Base-by-base conservation (phyloP, 2,113 vertebrate genomes). In the Ceratotherium simum region DNA sequence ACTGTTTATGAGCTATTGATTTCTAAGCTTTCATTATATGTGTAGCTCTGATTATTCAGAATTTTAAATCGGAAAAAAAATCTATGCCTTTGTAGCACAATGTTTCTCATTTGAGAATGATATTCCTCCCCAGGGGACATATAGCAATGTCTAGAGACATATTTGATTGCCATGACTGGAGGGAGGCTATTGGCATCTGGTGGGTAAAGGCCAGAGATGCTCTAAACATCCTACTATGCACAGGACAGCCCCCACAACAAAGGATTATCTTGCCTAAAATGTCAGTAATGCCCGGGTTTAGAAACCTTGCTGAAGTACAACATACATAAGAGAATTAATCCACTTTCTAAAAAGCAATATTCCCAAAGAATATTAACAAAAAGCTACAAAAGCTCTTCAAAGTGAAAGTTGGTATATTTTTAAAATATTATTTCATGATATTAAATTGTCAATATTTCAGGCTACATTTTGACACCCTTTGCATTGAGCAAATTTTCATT, bases 1-100 rank as follows among this genome's bases (percentile, higher is more conserved):
- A 67, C 13, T n/a, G 5, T n/a, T 78, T 36, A 31, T 87, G 18
- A 64, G 23, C 78, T 72, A 51, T 36, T 80, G 64, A 48, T 48
- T 60, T 94, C 64, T 58, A 48, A 48, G 4, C 27, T 67, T 88
- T 65, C 46, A 80, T 69, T 92, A 16, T 42, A 67, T 23, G 13
- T 14, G 1, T 16, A 54, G 6, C 14, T 95, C 56, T 80, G 62
- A 80, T 56, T 60, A 92, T 9, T 5, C 42, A 82, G 23, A 96
- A 80, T 39, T 72, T 97, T 48, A 73, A 60, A 92, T 84, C 9
- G 84, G 10, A 54, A 78, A 60, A 54, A 80, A 51, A 18, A 70
- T n/a, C n/a, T 58, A 6, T 84, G 65, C 11, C n/a, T 79, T 27
- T 54, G 3, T 20, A 60, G 29, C 23, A 48, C 17, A 69, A 3